phyloP scores from a whole-genome alignment of 2,888 invertebrate species.

The Epicampocera succincta region DNA sequence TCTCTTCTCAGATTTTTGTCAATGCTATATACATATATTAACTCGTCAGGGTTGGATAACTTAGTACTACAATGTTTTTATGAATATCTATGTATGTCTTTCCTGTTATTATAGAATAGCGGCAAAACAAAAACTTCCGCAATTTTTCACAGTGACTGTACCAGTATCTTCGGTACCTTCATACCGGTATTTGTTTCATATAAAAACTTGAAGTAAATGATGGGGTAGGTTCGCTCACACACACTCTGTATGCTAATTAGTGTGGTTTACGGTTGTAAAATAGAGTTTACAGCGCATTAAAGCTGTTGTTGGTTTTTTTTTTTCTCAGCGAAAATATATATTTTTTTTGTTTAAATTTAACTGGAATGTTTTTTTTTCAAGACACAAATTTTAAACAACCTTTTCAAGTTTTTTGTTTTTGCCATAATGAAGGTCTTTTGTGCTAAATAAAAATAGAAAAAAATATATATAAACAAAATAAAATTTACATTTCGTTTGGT shows the following conservation, averaged over 20 bases:
- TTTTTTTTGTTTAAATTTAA: constrained; percentile 27
- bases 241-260: constrained; percentile 57
- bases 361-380: constrained; percentile 41
- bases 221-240: constrained; percentile 21
- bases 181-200: constrained; percentile 24
- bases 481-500: constrained; percentile 59
- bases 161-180: constrained; percentile 17
- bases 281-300: constrained; percentile 59
- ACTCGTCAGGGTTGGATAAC: too few species aligned
- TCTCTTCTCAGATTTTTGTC: too few species aligned
- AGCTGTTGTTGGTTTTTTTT: constrained; percentile 40
- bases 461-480: constrained; percentile 41
- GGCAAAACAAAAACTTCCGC: background rate
- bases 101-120: too few species aligned
- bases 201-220: constrained; percentile 37
- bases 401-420: constrained; percentile 44
- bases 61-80: too few species aligned
- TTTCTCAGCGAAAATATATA: constrained; percentile 38
- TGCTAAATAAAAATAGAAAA: constrained; percentile 48
- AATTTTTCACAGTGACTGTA: constrained; percentile 22
- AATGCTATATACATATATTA: too few species aligned
- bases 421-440: constrained; percentile 58
- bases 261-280: constrained; percentile 61
- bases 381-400: constrained; percentile 48
- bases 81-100: too few species aligned